phyloP scores from a whole-genome alignment of 2,888 invertebrate genomes.

The Taenaris catops region DNA sequence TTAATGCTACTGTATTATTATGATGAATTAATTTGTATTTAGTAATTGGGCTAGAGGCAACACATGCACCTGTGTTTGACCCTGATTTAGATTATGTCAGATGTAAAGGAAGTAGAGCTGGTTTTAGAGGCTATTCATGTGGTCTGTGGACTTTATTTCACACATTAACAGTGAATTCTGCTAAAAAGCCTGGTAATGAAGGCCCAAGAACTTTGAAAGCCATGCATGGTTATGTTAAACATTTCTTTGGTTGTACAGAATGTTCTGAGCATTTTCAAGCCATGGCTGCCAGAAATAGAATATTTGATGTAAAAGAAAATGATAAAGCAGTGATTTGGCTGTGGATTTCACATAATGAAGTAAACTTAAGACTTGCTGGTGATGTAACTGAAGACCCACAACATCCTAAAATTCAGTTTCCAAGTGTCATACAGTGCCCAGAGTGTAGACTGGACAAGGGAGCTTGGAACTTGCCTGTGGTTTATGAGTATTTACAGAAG shows the following conservation, averaged over 20 bases:
- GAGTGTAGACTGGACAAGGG: slow-evolving; percentile 80
- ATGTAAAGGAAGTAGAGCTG: slow-evolving; percentile 88
- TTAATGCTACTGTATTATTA: too few species aligned
- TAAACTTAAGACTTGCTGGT: slow-evolving; percentile 92
- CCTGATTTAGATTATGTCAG: slow-evolving; percentile 83
- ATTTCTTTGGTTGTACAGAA: slow-evolving; percentile 96
- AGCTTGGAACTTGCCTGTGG: slow-evolving; percentile 82
- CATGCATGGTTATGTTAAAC: slow-evolving; percentile 92
- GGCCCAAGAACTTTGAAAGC: slow-evolving; percentile 87
- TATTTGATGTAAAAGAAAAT: slow-evolving; percentile 83
- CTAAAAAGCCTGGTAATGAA: slow-evolving; percentile 65
- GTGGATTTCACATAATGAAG: slow-evolving; percentile 96
- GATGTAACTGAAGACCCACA: slow-evolving; percentile 94
- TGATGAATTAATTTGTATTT: too few species aligned
- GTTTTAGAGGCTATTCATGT: slow-evolving; percentile 94
- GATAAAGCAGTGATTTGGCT: slow-evolving; percentile 94
- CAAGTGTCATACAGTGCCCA: slow-evolving; percentile 83
- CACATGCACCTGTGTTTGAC: slow-evolving; percentile 76
- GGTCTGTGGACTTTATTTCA: slow-evolving; percentile 98
- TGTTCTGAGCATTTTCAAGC: slow-evolving; percentile 94
- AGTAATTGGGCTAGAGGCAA: slow-evolving; percentile 72
- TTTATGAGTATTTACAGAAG: slow-evolving; percentile 81
- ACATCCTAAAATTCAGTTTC: slow-evolving; percentile 95
- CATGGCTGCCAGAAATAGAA: slow-evolving; percentile 87
- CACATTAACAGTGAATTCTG: slow-evolving; percentile 90